Base-by-base conservation (phyloP, 2,113 vertebrate genomes). In the Muscicapa adusta region DNA sequence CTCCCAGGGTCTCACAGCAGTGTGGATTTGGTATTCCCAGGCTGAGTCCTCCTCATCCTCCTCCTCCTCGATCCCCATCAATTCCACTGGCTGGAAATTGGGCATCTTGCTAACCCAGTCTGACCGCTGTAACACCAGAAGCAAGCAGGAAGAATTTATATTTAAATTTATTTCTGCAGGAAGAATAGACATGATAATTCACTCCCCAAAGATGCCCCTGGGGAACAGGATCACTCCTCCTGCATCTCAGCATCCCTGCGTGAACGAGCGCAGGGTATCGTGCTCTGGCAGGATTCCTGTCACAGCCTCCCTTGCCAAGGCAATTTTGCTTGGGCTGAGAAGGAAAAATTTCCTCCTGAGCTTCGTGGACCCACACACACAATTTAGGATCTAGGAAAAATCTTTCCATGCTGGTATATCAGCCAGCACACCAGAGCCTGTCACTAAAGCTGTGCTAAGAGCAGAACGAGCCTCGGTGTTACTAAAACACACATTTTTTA, bases 321-420 rank as follows among this genome's bases (percentile, higher is more conserved):
- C 15, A 71, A 42, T 79, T 94, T 70, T 51, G 15, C 63, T 53
- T 5, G 14, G 43, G 23, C 11, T 74, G 56, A 40, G 78, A 51
- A 73, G 34, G 34, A 47, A 73, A 79, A 92, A 23, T 2, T 65
- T 74, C 33, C 53, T 66, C 43, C 43, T 4, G 10, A 31, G 51
- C 60, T 47, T 36, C 2, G 10, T 51, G 65, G 50, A 31, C 20
- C 43, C 51, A 13, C 19, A 60, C 18, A 38, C 10, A 72, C 75
- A 54, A n/a, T 72, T 79, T 42, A 74, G 96, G 66, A 79, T n/a
- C 36, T 38, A 78, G 50, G 40, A 94, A 95, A 95, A 95, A 82
- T 88, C 88, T 70, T 81, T 47, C 45, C 45, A 8, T 45, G 71
- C 42, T 86, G 91, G 56, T 62, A 5, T 7, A 56, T 33, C 9